Conservation (phyloP, 2,797 vertebrate genomes). For the Pipistrellus nathusii region DNA sequence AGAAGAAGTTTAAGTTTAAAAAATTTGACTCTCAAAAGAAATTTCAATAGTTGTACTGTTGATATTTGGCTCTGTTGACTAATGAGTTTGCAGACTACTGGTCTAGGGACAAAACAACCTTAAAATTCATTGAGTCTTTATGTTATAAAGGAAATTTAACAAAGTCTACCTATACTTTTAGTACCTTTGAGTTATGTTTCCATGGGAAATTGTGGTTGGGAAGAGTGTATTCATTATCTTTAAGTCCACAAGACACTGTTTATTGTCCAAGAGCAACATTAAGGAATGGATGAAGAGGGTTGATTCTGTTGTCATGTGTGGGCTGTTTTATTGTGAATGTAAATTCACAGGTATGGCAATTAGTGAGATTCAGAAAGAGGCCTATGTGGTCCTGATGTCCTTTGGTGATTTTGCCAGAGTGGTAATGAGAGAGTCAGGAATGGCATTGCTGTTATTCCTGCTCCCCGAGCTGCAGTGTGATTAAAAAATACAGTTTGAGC, state of each 20-base stretch:
- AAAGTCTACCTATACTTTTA: slow-evolving; percentile 6
- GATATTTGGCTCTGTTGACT: too few relatives aligned
- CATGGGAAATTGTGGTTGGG: slow-evolving; percentile 8
- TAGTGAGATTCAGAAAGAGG: not conserved
- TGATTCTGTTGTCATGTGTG: slow-evolving; percentile 1
- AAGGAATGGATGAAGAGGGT: slow-evolving; percentile 16
- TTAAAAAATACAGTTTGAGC: slow-evolving; percentile 41
- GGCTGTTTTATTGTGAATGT: slow-evolving; percentile 17
- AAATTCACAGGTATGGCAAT: not conserved
- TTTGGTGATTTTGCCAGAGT: not conserved
- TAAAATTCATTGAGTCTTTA: not conserved
- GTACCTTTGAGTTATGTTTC: slow-evolving; percentile 27
- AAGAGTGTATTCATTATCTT: slow-evolving; percentile 49
- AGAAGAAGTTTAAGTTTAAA: too few relatives aligned
- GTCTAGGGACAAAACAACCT: not conserved
- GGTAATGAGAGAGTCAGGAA: not conserved
- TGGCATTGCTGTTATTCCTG: not conserved
- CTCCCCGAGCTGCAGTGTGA: not conserved
- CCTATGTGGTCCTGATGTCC: not conserved
- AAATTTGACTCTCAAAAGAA: too few relatives aligned
- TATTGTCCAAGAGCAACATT: not conserved
- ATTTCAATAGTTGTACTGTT: too few relatives aligned
- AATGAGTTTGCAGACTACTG: too few relatives aligned
- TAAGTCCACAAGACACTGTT: not conserved
- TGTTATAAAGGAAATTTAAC: slow-evolving; percentile 21